These are phyloP conservation scores for Morus bassanus DNA, from an alignment of 2,797 vertebrate genomes.

Conservation along the genomic window DNA sequence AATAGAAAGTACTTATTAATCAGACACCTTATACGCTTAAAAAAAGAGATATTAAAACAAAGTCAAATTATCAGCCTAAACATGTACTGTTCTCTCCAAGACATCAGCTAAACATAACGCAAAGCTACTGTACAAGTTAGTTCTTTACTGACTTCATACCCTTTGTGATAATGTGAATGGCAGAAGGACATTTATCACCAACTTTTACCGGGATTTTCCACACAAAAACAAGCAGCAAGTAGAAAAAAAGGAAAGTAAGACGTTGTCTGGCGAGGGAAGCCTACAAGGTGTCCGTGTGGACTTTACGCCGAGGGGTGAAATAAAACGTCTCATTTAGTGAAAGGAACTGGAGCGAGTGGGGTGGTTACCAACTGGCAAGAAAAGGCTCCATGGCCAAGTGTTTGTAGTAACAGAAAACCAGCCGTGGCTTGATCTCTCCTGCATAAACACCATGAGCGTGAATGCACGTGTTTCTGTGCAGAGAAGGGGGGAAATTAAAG, in stretches of 20 bases:
- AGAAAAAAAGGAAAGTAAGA: neutral
- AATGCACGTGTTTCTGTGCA: neutral
- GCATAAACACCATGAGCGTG: neutral
- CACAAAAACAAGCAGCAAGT: neutral
- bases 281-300: neutral
- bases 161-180: neutral
- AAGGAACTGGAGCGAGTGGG: neutral
- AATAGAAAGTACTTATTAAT: neutral
- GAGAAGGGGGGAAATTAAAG: neutral
- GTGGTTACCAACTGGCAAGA: neutral
- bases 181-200: neutral
- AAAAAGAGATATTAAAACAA: neutral
- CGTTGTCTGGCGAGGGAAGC: neutral
- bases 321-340: constrained; percentile 1
- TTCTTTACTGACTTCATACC: neutral
- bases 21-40: neutral
- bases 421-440: neutral
- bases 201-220: constrained; percentile 21
- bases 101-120: neutral
- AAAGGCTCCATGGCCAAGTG: neutral
- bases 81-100: neutral
- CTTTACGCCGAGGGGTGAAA: neutral
- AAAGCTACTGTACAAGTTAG: neutral
- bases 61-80: neutral
- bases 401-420: neutral